Evolutionary conservation across 2,797 vertebrate species (phyloP), one percentile per base, ranked within the genome.

Genomic region (Anguilla pacifica): DNA sequence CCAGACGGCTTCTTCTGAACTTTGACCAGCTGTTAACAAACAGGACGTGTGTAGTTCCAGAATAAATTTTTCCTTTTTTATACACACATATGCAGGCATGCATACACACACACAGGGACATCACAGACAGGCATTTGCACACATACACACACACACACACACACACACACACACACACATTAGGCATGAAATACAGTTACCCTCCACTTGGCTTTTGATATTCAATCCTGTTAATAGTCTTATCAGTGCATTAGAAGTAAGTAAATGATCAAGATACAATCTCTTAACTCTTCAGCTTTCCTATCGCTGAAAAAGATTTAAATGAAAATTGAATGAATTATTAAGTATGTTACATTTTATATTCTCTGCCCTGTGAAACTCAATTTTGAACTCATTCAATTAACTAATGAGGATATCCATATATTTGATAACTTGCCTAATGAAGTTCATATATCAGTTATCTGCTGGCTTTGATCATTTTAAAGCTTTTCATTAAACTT

Each of bases 311-410:
- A 91, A 90, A 90, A 87, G 90, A 92, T 88, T 90, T 90, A 88
- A 92, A 92, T 90, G 88, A 93, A 92, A 92, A 88, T 90, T 88
- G 90, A 93, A 90, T 43, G 77, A 74, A 88, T 89, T 86, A 83
- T 64, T 77, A 51, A 74, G 72, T 79, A 57, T 7, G 61, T 85
- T 55, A 87, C 49, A n/a, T 85, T 55, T 35, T 19, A 84, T 84
- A 57, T 85, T 43, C 55, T 77, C 55, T 51, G 77, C 13, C 10
- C 39, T 64, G 61, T 9, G 72, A 79, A 88, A 89, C 86, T 91
- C 88, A 89, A 89, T 94, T 93, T 91, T 92, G 90, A 93, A 91
- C 90, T 93, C 92, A 93, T 93, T 94, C 90, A 93, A 93, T 94
- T 92, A 92, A 92, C 92, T 93, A 93, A 94, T 92, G 92, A 93